phyloP scores from a whole-genome alignment of 2,113 vertebrate species.

The Oryzias curvinotus region DNA sequence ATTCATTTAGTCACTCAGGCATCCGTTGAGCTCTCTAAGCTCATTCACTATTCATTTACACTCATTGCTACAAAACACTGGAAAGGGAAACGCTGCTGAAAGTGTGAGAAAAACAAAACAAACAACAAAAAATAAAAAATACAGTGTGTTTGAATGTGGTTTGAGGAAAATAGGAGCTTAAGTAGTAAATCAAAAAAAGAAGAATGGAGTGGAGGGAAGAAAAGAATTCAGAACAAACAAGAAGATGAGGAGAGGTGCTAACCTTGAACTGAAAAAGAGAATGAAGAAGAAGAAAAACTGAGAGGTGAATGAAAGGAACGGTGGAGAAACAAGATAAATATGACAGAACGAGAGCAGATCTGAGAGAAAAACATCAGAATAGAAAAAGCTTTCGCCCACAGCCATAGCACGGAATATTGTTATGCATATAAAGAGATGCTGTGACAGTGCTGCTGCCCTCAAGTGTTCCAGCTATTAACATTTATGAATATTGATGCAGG shows the following conservation, averaged over 20 bases:
- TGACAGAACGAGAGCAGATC: neutral
- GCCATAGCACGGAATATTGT: slow-evolving; percentile 24
- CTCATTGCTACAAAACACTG: slow-evolving; percentile 24
- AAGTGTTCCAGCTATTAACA: slow-evolving; percentile 61
- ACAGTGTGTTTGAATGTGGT: neutral
- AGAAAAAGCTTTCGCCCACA: slow-evolving; percentile 7
- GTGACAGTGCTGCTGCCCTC: slow-evolving; percentile 53
- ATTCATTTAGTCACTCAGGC: slow-evolving; percentile 43
- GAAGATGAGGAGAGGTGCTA: neutral
- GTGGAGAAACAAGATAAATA: neutral
- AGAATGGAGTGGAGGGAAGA: neutral
- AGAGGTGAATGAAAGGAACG: too few relatives aligned
- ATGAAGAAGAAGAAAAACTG: too few relatives aligned
- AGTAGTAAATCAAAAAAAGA: neutral
- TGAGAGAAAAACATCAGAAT: neutral
- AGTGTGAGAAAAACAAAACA: neutral
- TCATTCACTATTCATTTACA: slow-evolving; percentile 51
- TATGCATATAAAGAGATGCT: slow-evolving; percentile 47
- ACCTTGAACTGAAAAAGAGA: neutral
- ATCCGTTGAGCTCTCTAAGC: slow-evolving; percentile 34
- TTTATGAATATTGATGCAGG: slow-evolving; percentile 71
- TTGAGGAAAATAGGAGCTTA: neutral
- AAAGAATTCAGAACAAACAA: neutral
- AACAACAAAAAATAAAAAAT: neutral
- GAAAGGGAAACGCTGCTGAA: slow-evolving; percentile 3